A percentile compares a stretch with the other conserved stretches of the same genome.
phyloP scores from a whole-genome alignment of 1,140 invertebrate genomes.

The Batillaria attramentaria region DNA sequence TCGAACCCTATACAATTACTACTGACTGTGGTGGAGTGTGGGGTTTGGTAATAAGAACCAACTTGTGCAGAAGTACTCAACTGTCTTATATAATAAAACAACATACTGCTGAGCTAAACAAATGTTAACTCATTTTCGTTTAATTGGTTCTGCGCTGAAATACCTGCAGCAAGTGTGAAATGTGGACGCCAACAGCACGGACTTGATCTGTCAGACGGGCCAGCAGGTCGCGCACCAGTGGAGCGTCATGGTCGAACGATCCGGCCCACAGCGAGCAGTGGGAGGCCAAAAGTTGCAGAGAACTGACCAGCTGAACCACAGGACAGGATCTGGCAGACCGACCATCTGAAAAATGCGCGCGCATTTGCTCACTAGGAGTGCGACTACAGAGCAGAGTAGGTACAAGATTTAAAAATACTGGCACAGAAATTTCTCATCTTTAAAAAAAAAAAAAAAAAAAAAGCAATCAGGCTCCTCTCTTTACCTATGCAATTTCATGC shows the following conservation, averaged over 20 bases:
- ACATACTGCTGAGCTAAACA: no score
- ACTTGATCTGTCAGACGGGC: conserved; percentile 51
- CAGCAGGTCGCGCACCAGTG: conserved; percentile 54
- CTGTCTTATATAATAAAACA: no score
- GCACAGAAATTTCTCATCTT: no score
- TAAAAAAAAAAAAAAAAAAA: no score
- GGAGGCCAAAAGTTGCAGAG: conserved; percentile 53
- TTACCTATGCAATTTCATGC: no score
- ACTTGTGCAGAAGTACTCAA: no score
- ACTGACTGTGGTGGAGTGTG: not conserved
- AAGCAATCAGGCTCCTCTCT: no score
- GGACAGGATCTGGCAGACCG: conserved; percentile 7
- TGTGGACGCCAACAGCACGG: conserved; percentile 52
- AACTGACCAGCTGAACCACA: conserved; percentile 51
- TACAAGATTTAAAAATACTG: not conserved
- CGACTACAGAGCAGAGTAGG: not conserved
- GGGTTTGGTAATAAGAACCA: no score
- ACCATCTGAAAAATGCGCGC: not conserved
- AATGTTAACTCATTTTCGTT: no score
- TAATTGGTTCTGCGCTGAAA: no score
- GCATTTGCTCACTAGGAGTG: not conserved
- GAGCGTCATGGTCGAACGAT: conserved; percentile 50
- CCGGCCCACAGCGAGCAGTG: conserved; percentile 55
- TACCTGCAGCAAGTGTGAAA: conserved; percentile 64
- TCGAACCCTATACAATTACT: not conserved